Evolutionary conservation across 1,140 invertebrate genomes (phyloP), one percentile per base, ranked within the genome.

Genomic region (Drosophila pectinifera): DNA sequence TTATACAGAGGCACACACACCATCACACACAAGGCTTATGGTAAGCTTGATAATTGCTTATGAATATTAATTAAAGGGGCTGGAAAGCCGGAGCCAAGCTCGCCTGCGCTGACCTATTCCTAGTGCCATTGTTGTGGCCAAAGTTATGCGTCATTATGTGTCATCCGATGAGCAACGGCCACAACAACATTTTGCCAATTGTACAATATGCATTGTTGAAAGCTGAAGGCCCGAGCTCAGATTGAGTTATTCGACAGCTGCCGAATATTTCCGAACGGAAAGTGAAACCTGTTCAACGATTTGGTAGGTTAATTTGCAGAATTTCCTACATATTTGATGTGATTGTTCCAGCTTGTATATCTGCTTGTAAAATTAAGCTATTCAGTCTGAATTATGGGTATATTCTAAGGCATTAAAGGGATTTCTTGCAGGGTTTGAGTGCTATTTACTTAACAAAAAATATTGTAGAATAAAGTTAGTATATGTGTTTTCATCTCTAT

Each of bases 51-150:
- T 53, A 73, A 63, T 65, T 68, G 70, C 65, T 79, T 86, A 88
- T 86, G 82, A 88, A 88, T 88, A 88, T 86, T 86, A 88, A 86
- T 86, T 82, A 70, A n/a, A 48, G 69, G 48, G 62, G 41, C 63
- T 72, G 42, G 82, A 68, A 74, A 74, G 83, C 61, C 54, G 46
- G 45, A 70, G 54, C 31, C 51, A 57, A 57, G 48, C 20, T 46
- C 63, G 13, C 34, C 34, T n/a, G 18, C 18, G n/a, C 11, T 28
- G 58, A 39, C 46, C 59, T 20, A 55, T 39, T 39, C 31, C 18
- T 55, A 51, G 28, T 70, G 38, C 48, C 39, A 42, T 48, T 65
- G 58, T 46, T 42, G 22, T 55, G 31, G 49, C 34, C 11, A 34
- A n/a, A 18, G 34, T 6, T 31, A 73, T 63, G 57, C 67, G 67